Percentiles rank a stretch among this genome's conserved stretches.
These are phyloP conservation scores for Ciona savignyi DNA, from an alignment of 23 tunicate species.

Conservation along the genomic window DNA sequence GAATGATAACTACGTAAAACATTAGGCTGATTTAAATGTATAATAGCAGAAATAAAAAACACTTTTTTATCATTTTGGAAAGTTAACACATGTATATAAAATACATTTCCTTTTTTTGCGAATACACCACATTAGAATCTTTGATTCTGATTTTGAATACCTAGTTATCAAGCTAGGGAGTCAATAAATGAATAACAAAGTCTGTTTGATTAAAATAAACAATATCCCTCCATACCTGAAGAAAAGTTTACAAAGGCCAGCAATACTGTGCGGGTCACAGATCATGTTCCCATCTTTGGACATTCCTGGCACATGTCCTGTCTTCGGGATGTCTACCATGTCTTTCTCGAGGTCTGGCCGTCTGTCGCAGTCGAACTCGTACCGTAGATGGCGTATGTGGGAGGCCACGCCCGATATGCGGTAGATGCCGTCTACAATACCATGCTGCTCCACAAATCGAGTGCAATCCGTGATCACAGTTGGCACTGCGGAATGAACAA, in stretches of 20 bases:
- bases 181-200: too few relatives aligned
- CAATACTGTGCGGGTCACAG: slow-evolving; percentile 94
- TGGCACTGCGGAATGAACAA: slow-evolving; percentile 68
- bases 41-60: too few relatives aligned
- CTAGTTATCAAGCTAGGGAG: too few relatives aligned
- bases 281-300: slow-evolving; percentile 30
- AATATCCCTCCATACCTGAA: slow-evolving; percentile 50
- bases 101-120: too few relatives aligned
- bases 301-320: slow-evolving; percentile 54
- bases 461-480: slow-evolving; percentile 76
- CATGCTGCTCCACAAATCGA: slow-evolving; percentile 78
- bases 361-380: slow-evolving; percentile 84
- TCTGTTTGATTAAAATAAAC: too few relatives aligned
- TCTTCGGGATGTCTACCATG: slow-evolving; percentile 21
- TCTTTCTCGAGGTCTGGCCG: slow-evolving; percentile 72
- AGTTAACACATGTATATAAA: too few relatives aligned
- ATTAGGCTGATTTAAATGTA: too few relatives aligned
- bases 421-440: slow-evolving; percentile 89
- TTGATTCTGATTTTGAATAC: too few relatives aligned
- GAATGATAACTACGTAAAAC: too few relatives aligned
- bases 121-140: too few relatives aligned
- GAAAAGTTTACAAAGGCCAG: slow-evolving; percentile 89
- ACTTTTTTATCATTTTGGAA: too few relatives aligned
- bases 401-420: slow-evolving; percentile 87
- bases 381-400: slow-evolving; percentile 66